Conservation (phyloP, 1,140 invertebrate species). For the Drosophila kohkoa region DNA sequence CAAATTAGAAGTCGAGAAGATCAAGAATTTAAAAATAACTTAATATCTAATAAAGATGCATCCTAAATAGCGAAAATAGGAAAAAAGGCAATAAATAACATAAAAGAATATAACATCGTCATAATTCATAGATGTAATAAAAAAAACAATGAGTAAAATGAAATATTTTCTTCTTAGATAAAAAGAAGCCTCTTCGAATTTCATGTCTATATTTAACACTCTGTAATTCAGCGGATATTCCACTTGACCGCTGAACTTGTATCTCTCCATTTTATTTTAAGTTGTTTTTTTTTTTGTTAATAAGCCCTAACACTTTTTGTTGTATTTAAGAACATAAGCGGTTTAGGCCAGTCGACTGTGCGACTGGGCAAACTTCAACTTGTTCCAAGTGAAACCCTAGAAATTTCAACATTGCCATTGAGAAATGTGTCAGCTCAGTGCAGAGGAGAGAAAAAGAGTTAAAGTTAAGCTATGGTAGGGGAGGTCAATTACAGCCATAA, state of each 20-base stretch:
- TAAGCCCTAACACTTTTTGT: constrained; percentile 60
- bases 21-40: too few relatives aligned
- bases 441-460: not conserved
- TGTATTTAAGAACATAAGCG: constrained; percentile 46
- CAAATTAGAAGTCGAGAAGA: too few relatives aligned
- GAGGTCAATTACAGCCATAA: not conserved
- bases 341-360: constrained; percentile 46
- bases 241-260: constrained; percentile 57
- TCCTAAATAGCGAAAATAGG: too few relatives aligned
- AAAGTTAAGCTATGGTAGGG: not conserved
- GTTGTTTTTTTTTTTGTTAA: constrained; percentile 6
- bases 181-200: too few relatives aligned
- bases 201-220: too few relatives aligned
- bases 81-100: too few relatives aligned
- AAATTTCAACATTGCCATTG: constrained; percentile 46
- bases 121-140: too few relatives aligned
- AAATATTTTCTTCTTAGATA: too few relatives aligned
- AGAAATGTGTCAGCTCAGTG: constrained; percentile 36
- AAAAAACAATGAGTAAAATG: too few relatives aligned
- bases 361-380: constrained; percentile 27
- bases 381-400: constrained; percentile 56
- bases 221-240: not conserved
- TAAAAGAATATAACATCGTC: too few relatives aligned
- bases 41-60: too few relatives aligned
- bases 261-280: constrained; percentile 42